These are phyloP conservation scores for Tenualosa thibaudeaui DNA, from an alignment of 2,797 vertebrate genomes.

Conservation along the genomic window DNA sequence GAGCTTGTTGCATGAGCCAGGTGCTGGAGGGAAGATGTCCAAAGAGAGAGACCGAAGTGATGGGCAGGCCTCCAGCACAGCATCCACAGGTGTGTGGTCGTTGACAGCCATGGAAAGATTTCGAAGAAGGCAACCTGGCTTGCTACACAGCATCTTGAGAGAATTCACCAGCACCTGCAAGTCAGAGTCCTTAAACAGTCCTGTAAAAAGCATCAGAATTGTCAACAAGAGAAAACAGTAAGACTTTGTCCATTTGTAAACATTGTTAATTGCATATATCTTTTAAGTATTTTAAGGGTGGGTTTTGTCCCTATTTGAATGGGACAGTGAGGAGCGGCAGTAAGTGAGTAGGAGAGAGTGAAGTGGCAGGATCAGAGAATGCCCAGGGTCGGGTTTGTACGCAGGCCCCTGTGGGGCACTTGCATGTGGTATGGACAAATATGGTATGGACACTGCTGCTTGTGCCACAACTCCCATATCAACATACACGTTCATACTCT, in stretches of 20 bases:
- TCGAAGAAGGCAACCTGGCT: conserved; percentile 53
- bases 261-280: not conserved
- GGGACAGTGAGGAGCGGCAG: too few relatives aligned
- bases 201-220: conserved; percentile 50
- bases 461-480: too few relatives aligned
- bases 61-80: conserved; percentile 57
- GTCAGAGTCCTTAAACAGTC: conserved; percentile 47
- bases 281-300: too few relatives aligned
- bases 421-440: too few relatives aligned
- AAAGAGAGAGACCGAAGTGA: conserved; percentile 56
- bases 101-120: conserved; percentile 61
- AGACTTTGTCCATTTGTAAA: not conserved
- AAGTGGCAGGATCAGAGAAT: too few relatives aligned
- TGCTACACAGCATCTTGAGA: conserved; percentile 60
- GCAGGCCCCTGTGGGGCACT: too few relatives aligned
- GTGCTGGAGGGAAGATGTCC: conserved; percentile 55
- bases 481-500: too few relatives aligned
- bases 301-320: too few relatives aligned
- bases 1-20: not conserved
- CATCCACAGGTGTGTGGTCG: conserved; percentile 37
- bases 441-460: too few relatives aligned
- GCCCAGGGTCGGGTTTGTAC: too few relatives aligned
- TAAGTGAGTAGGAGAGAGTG: too few relatives aligned
- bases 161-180: conserved; percentile 55
- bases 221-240: not conserved